Conservation (phyloP, 2,113 vertebrate species). For the Callospermophilus lateralis region DNA sequence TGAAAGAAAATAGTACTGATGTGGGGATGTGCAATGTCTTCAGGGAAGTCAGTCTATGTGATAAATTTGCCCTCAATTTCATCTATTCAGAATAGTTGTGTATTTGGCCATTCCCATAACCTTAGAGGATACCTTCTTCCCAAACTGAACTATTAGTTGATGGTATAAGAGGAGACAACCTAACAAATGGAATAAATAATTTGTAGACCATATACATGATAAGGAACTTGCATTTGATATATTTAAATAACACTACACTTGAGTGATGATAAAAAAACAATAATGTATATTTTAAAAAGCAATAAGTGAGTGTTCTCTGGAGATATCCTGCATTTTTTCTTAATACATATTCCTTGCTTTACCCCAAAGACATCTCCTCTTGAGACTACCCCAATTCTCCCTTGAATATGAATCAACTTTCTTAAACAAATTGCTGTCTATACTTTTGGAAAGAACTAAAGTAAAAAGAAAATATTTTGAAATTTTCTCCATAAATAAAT, state of each 20-base stretch:
- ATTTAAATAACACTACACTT: background rate
- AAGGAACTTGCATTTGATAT: background rate
- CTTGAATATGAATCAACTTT: too few species aligned
- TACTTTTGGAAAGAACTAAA: too few species aligned
- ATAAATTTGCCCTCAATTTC: background rate
- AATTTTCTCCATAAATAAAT: too few species aligned
- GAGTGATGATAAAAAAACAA: background rate
- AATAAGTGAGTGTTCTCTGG: too few species aligned
- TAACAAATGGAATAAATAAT: background rate
- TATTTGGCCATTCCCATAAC: background rate
- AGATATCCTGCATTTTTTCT: too few species aligned
- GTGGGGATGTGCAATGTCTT: background rate
- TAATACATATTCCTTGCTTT: too few species aligned
- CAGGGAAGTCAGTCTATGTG: background rate
- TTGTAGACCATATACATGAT: background rate
- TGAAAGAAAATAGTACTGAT: too few species aligned
- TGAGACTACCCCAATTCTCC: too few species aligned
- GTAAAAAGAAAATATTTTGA: too few species aligned
- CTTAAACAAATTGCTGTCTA: too few species aligned
- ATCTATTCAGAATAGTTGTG: background rate
- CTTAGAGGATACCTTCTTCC: background rate
- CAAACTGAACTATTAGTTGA: background rate
- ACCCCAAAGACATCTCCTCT: too few species aligned
- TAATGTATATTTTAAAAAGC: too few species aligned
- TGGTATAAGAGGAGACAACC: background rate